phyloP scores from a whole-genome alignment of 2,113 vertebrate genomes.

The Phylloscopus trochiloides region DNA sequence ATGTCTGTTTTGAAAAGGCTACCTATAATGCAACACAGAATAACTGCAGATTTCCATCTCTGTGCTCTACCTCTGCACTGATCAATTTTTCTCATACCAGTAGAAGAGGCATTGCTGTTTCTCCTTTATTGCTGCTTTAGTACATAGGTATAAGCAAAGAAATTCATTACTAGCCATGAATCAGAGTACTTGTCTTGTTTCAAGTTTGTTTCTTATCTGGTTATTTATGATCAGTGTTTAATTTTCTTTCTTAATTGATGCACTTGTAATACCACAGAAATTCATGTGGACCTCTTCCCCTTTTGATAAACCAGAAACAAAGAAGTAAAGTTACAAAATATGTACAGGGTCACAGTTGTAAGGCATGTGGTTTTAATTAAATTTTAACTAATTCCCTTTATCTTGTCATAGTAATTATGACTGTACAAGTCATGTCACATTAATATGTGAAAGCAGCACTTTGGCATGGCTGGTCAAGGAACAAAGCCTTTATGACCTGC shows the following conservation, averaged over 20 bases:
- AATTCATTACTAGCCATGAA: neutral
- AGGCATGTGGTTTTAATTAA: conserved; percentile 72
- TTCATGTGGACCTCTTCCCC: neutral
- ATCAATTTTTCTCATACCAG: neutral
- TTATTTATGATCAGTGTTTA: conserved; percentile 42
- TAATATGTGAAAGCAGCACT: conserved; percentile 67
- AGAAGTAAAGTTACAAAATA: conserved; percentile 55
- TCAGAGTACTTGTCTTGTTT: neutral
- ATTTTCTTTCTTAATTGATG: conserved; percentile 53
- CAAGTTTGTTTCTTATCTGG: conserved; percentile 50
- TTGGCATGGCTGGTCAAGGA: conserved; percentile 57
- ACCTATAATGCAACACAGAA: neutral
- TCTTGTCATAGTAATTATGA: conserved; percentile 72
- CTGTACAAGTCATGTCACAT: conserved; percentile 63
- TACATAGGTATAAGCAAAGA: neutral
- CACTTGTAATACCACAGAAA: conserved; percentile 2
- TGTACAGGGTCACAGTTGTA: conserved; percentile 47
- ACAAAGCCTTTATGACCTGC: conserved; percentile 57
- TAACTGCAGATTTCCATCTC: neutral
- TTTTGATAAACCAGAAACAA: conserved; percentile 39
- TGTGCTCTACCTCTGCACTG: neutral
- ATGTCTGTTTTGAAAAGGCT: neutral
- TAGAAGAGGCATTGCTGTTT: neutral
- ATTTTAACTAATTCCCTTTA: conserved; percentile 76
- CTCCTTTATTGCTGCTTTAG: neutral